Conservation (phyloP, 2,797 vertebrate species). For the Echiichthys vipera region DNA sequence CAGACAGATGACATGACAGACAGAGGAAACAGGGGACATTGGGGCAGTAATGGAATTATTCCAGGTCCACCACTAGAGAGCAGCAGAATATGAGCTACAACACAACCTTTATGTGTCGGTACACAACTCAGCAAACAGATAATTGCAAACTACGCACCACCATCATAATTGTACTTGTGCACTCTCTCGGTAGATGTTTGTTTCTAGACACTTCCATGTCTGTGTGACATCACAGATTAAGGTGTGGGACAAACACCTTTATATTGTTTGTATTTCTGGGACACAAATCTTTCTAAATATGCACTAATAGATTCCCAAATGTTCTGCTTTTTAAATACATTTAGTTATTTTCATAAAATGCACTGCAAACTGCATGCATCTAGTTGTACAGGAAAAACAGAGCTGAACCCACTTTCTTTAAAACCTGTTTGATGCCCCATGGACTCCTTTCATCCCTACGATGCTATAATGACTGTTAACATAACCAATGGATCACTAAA, state of each 20-base stretch:
- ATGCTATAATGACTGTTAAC: neutral
- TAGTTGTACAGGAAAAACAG: neutral
- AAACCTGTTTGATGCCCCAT: neutral
- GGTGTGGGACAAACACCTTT: neutral
- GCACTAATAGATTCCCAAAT: neutral
- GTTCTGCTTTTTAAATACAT: neutral
- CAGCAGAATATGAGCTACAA: neutral
- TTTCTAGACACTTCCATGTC: neutral
- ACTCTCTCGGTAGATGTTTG: neutral
- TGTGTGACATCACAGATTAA: neutral
- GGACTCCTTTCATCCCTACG: neutral
- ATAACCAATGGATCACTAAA: neutral
- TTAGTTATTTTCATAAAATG: neutral
- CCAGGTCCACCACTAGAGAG: constrained; percentile 48
- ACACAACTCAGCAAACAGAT: neutral
- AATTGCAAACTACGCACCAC: neutral
- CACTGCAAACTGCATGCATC: neutral
- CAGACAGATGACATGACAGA: neutral
- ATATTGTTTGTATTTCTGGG: neutral
- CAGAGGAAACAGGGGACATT: neutral
- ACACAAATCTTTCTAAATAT: neutral
- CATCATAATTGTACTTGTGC: neutral
- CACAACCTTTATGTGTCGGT: neutral
- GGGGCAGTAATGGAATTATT: neutral
- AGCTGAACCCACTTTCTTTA: neutral